Percentiles rank a stretch among this genome's conserved stretches.
Evolutionary conservation across 1,140 invertebrate species (phyloP).

Genomic region (Penaeus vannamei): DNA sequence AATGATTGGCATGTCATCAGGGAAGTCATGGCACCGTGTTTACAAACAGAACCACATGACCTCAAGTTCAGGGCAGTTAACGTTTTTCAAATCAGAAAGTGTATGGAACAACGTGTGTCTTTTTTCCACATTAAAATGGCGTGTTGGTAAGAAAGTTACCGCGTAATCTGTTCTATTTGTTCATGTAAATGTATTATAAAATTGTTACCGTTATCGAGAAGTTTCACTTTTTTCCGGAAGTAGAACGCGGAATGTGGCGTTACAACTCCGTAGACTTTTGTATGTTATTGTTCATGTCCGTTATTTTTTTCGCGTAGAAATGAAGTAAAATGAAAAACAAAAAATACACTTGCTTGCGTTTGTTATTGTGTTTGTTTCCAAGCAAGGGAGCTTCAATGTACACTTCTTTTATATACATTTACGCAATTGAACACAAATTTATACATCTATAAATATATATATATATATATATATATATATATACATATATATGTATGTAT

Average conservation of each 20-base stretch:
- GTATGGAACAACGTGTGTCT: too few species aligned
- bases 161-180: too few species aligned
- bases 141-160: too few species aligned
- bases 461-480: slow-evolving; percentile 1
- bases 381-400: not conserved
- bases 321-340: not conserved
- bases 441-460: too few species aligned
- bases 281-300: not conserved
- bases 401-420: not conserved
- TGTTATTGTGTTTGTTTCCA: not conserved
- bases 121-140: too few species aligned
- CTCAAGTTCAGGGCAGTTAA: too few species aligned
- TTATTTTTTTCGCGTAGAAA: not conserved
- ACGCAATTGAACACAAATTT: not conserved
- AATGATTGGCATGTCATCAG: too few species aligned
- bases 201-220: too few species aligned
- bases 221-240: not conserved
- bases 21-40: too few species aligned
- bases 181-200: too few species aligned
- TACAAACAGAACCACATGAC: too few species aligned
- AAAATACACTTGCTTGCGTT: not conserved
- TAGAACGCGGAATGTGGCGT: not conserved
- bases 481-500: not conserved
- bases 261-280: not conserved
- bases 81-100: too few species aligned